Conservation (phyloP, 2,888 invertebrate species). For the Stenoptilia bipunctidactyla region DNA sequence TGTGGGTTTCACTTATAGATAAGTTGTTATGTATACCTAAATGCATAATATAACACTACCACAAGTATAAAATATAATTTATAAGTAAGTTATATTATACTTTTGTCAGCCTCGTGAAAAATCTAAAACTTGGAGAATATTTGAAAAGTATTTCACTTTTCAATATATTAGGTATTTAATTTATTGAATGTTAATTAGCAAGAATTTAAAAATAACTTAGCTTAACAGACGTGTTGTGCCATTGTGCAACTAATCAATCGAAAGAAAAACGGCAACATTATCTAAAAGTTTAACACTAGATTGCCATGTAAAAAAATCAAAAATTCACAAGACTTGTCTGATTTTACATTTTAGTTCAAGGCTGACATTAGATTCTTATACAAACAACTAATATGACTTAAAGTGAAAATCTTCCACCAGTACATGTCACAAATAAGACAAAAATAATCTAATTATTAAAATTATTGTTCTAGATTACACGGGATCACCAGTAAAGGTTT, state of each 20-base stretch:
- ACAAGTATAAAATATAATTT: slow-evolving; percentile 29
- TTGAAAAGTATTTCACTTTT: too few relatives aligned
- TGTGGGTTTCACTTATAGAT: slow-evolving; percentile 29
- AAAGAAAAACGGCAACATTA: too few relatives aligned
- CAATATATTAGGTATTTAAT: too few relatives aligned
- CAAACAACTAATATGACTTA: slow-evolving; percentile 32
- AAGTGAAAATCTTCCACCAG: slow-evolving; percentile 27
- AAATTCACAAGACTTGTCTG: too few relatives aligned
- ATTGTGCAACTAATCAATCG: too few relatives aligned
- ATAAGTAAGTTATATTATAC: slow-evolving; percentile 59
- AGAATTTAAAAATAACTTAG: too few relatives aligned
- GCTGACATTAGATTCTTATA: slow-evolving; percentile 36
- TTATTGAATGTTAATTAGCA: too few relatives aligned
- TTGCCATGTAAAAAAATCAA: too few relatives aligned
- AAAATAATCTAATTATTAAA: slow-evolving; percentile 41
- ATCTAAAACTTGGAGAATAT: slow-evolving; percentile 8
- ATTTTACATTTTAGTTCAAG: slow-evolving; percentile 14
- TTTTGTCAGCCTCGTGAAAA: slow-evolving; percentile 41
- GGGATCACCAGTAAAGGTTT: too few relatives aligned
- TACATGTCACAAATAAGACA: slow-evolving; percentile 23
- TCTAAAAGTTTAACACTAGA: too few relatives aligned
- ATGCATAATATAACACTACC: slow-evolving; percentile 57
- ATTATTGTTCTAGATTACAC: too few relatives aligned
- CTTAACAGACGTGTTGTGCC: too few relatives aligned
- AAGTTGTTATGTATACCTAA: slow-evolving; percentile 50